phyloP scores from a whole-genome alignment of 1,140 invertebrate genomes.

The Chelonus insularis region DNA sequence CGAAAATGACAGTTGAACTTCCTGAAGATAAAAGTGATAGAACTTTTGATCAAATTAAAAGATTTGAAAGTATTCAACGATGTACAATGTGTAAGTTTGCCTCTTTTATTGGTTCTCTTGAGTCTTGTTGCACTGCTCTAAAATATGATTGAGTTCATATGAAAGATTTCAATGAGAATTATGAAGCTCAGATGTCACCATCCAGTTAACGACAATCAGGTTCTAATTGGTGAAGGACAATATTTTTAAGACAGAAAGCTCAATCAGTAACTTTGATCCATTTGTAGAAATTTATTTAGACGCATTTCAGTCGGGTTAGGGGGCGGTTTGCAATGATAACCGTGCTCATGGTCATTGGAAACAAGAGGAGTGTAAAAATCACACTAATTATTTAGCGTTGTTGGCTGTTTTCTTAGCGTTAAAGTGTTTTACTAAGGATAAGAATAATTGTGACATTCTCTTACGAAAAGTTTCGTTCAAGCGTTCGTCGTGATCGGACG shows the following conservation, averaged over 20 bases:
- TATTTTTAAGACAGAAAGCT: constrained; percentile 12
- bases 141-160: constrained; percentile 8
- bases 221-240: constrained; percentile 18
- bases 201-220: neutral
- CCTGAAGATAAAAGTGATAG: neutral
- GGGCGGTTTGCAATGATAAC: constrained; percentile 11
- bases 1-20: neutral
- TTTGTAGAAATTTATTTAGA: constrained; percentile 24
- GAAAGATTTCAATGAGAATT: constrained; percentile 19
- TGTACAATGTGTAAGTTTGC: neutral
- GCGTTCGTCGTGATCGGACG: too few relatives aligned
- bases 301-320: constrained; percentile 20
- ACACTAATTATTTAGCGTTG: constrained; percentile 25
- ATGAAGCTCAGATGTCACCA: constrained; percentile 15
- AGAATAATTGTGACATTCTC: constrained; percentile 17
- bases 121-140: neutral
- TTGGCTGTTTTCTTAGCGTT: constrained; percentile 19
- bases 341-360: constrained; percentile 16
- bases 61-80: neutral
- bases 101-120: neutral
- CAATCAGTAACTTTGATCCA: constrained; percentile 11
- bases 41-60: neutral
- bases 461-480: too few relatives aligned
- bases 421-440: constrained; percentile 23
- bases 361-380: neutral